Base-by-base conservation (phyloP, 2,888 invertebrate species). In the Drosophila maculinotata region DNA sequence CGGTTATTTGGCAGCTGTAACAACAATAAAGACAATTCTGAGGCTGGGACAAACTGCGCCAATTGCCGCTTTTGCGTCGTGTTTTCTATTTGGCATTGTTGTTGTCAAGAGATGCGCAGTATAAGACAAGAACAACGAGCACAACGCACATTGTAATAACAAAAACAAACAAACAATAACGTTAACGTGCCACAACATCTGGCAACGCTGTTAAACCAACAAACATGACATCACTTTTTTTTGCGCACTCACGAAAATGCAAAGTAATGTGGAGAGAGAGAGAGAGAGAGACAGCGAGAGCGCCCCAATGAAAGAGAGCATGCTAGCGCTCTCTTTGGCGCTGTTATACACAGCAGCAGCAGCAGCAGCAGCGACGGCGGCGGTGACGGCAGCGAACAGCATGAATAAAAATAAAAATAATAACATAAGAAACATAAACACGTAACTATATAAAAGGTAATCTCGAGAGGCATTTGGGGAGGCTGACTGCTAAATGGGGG, bases 211-310 rank as follows among this genome's bases (percentile, higher is more conserved):
- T 72, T 71, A 75, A 82, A 75, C 83, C 74, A 86, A 86, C 82
- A 83, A 83, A 86, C 79, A 89, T 88, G 88, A 88, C 88, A 88
- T 88, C 88, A 88, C 79, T 87, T 87, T 88, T 71, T 78, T 83
- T 83, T 83, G 83, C 86, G 80, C 79, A 83, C 83, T 76, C 85
- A 79, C 77, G 38, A 71, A 72, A 73, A 69, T 77, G 77, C 81
- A 82, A 71, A 85, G 81, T 84, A 84, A 81, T 60, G 42, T 30
- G 60, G 52, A 58, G 28, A 58, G 60, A 28, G 42, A 10, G 15
- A 42, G 42, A 9, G 20, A 9, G 9, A 1, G 26, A 39, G 14
- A 14, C 35, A 20, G 20, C 2, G 12, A 17, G 58, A 42, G 30
- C 38, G 33, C 30, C 36, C 28, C 26, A 45, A 33, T 26, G 42